Conservation (phyloP, 2,888 invertebrate species). For the Dasysyrphus tricinctus region DNA sequence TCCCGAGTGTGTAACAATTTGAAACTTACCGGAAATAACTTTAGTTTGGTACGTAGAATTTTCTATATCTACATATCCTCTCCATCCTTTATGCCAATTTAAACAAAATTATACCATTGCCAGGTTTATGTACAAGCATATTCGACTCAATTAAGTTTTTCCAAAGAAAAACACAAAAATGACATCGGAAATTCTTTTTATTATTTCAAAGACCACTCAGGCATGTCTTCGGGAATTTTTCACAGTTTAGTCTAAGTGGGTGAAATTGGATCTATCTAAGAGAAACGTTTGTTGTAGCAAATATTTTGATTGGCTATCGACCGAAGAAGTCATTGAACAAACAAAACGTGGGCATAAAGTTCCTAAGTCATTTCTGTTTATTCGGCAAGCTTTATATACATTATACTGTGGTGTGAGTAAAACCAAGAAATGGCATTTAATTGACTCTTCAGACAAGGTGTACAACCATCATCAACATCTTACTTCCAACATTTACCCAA, state of each 20-base stretch:
- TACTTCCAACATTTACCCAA: background rate
- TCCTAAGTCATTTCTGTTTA: slow-evolving; percentile 10
- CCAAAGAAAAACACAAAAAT: background rate
- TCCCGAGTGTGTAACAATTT: too few relatives aligned
- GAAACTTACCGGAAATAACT: too few relatives aligned
- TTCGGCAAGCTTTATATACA: background rate
- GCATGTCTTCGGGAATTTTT: background rate
- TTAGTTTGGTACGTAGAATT: too few relatives aligned
- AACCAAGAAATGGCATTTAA: slow-evolving; percentile 18
- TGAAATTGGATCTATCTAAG: background rate
- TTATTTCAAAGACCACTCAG: background rate
- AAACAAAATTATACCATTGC: too few relatives aligned
- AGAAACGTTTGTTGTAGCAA: background rate
- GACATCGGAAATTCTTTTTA: background rate
- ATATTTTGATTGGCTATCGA: slow-evolving; percentile 19
- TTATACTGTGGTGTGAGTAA: background rate
- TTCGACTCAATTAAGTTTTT: background rate
- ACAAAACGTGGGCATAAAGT: slow-evolving; percentile 15
- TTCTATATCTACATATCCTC: too few relatives aligned
- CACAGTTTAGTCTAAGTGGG: background rate
- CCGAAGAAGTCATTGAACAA: slow-evolving; percentile 5
- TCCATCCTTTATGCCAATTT: too few relatives aligned
- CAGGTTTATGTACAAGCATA: background rate
- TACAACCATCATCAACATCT: slow-evolving; percentile 5
- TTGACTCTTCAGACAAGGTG: slow-evolving; percentile 32